These are phyloP conservation scores for Tribolium madens DNA, from an alignment of 1,140 invertebrate species.

Conservation along the genomic window DNA sequence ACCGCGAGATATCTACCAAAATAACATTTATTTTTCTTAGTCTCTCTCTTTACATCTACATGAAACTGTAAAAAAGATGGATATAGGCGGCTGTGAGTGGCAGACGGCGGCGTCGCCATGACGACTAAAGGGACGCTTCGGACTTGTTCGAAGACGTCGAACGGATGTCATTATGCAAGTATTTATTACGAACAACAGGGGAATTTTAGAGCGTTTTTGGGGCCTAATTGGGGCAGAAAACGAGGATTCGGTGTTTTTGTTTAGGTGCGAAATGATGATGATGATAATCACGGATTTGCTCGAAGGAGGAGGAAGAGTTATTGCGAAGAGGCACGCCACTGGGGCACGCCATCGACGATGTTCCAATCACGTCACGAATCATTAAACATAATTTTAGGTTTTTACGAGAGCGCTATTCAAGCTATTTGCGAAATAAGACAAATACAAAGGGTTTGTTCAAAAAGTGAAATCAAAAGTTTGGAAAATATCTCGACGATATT, in stretches of 20 bases:
- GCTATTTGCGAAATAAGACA: background rate
- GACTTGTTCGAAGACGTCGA: slow-evolving; percentile 51
- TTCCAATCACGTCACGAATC: background rate
- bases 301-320: background rate
- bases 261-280: background rate
- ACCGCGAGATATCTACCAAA: background rate
- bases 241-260: background rate
- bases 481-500: no score
- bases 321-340: background rate
- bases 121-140: slow-evolving; percentile 47
- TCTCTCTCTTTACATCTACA: slow-evolving; percentile 30
- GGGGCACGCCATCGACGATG: background rate
- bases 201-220: slow-evolving; percentile 41
- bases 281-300: background rate
- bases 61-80: slow-evolving; percentile 30
- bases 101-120: slow-evolving; percentile 48
- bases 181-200: slow-evolving; percentile 50
- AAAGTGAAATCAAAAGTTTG: background rate
- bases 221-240: background rate
- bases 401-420: background rate
- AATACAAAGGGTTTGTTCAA: background rate
- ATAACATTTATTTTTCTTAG: slow-evolving; percentile 31
- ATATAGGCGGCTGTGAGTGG: slow-evolving; percentile 54
- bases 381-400: background rate
- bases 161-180: slow-evolving; percentile 51